Evolutionary conservation across 2,113 vertebrate genomes (phyloP).

Genomic region (Trachemys scripta): DNA sequence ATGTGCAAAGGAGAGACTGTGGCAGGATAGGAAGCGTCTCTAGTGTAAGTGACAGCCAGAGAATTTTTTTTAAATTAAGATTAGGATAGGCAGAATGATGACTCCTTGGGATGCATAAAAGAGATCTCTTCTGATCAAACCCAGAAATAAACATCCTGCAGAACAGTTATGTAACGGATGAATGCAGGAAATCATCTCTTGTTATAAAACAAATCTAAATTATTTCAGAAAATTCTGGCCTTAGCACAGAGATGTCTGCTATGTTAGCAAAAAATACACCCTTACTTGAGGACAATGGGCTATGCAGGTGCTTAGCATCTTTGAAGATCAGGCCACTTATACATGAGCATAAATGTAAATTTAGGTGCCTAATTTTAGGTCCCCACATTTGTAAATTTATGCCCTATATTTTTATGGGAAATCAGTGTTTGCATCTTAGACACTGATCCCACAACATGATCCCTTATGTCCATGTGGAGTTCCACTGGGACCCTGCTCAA

Average conservation of each 20-base stretch:
- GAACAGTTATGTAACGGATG: slow-evolving; percentile 32
- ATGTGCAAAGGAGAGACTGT: slow-evolving; percentile 70
- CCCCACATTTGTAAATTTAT: neutral
- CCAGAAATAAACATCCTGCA: slow-evolving; percentile 55
- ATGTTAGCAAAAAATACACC: slow-evolving; percentile 5
- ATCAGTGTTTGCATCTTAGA: neutral
- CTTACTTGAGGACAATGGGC: neutral
- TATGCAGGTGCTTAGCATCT: neutral
- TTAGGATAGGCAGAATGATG: slow-evolving; percentile 64
- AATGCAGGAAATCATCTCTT: neutral
- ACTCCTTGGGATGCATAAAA: slow-evolving; percentile 50
- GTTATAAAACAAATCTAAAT: slow-evolving; percentile 25
- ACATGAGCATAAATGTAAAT: neutral
- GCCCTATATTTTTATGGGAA: neutral
- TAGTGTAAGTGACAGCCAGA: slow-evolving; percentile 67
- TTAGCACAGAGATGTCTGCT: neutral
- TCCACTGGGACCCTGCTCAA: neutral
- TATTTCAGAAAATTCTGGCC: slow-evolving; percentile 15
- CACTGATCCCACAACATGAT: neutral
- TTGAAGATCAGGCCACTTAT: slow-evolving; percentile 13
- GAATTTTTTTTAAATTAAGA: slow-evolving; percentile 66
- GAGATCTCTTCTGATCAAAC: slow-evolving; percentile 16
- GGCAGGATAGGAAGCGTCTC: slow-evolving; percentile 71
- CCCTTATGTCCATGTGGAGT: fast-evolving
- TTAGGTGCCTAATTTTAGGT: neutral